phyloP scores from a whole-genome alignment of 1,140 invertebrate genomes.

The Himalopsyche phryganea region DNA sequence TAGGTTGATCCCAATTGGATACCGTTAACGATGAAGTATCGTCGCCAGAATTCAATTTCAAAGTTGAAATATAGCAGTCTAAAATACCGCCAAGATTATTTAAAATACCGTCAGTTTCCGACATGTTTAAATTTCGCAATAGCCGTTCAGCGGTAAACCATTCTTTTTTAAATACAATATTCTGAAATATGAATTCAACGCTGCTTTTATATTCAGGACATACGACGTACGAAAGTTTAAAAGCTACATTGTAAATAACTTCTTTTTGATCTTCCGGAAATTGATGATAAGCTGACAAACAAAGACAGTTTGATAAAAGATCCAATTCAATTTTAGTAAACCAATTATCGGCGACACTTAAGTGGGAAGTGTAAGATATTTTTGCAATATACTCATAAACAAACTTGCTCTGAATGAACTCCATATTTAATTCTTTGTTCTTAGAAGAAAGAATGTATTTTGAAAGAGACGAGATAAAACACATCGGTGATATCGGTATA shows the following conservation, averaged over 20 bases:
- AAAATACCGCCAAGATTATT: slow-evolving; percentile 50
- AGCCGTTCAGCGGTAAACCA: slow-evolving; percentile 55
- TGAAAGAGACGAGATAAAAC: slow-evolving; percentile 49
- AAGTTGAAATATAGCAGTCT: slow-evolving; percentile 48
- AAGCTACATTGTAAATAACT: slow-evolving; percentile 50
- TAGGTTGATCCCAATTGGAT: slow-evolving; percentile 45
- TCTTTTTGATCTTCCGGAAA: slow-evolving; percentile 43
- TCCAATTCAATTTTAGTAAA: slow-evolving; percentile 56
- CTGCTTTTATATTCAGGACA: slow-evolving; percentile 48
- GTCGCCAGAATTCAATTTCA: slow-evolving; percentile 44
- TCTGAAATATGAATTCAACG: slow-evolving; percentile 49
- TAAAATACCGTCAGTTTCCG: slow-evolving; percentile 44
- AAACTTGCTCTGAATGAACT: slow-evolving; percentile 20
- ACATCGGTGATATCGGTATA: slow-evolving; percentile 49
- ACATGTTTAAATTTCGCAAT: slow-evolving; percentile 49
- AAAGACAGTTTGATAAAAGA: slow-evolving; percentile 50
- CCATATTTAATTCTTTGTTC: slow-evolving; percentile 27
- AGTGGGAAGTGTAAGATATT: slow-evolving; percentile 35
- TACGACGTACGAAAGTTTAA: slow-evolving; percentile 53
- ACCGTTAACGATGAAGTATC: slow-evolving; percentile 14
- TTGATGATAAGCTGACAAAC: slow-evolving; percentile 39
- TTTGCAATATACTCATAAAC: slow-evolving; percentile 18
- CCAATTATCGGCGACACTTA: slow-evolving; percentile 52
- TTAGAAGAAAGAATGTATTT: slow-evolving; percentile 36
- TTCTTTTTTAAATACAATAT: slow-evolving; percentile 54